Conservation (phyloP, 2,797 vertebrate genomes). For the Sylvia borin region DNA sequence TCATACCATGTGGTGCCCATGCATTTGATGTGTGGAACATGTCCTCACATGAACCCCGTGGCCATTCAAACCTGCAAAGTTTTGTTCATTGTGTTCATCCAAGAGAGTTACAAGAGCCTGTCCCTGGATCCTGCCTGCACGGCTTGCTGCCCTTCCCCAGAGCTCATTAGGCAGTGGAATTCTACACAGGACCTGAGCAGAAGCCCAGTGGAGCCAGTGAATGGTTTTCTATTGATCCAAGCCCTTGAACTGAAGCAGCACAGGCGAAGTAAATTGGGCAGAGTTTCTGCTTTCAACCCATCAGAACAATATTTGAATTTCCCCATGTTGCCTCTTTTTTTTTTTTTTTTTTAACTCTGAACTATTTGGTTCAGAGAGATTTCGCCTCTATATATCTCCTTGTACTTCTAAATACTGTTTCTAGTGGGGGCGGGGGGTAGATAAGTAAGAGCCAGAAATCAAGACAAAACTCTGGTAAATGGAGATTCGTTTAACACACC, state of each 20-base stretch:
- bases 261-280: not conserved
- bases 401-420: not conserved
- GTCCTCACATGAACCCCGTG: slow-evolving; percentile 2
- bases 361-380: not conserved
- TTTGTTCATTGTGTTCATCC: slow-evolving; percentile 11
- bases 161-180: slow-evolving; percentile 46
- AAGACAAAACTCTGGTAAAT: not conserved
- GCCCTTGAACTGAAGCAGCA: not conserved
- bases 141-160: slow-evolving; percentile 14
- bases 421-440: not conserved
- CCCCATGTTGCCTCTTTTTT: not conserved
- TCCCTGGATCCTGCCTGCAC: not conserved
- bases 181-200: not conserved
- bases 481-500: not conserved
- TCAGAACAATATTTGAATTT: not conserved
- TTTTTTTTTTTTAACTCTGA: not conserved
- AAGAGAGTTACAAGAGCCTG: not conserved
- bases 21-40: not conserved
- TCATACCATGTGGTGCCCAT: not conserved
- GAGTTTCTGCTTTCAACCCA: not conserved
- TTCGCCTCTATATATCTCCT: not conserved
- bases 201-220: not conserved
- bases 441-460: not conserved
- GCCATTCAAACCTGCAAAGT: slow-evolving; percentile 11
- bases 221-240: slow-evolving; percentile 48